A percentile compares a stretch with the other conserved stretches of the same genome.
These are phyloP conservation scores for Esox niger DNA, from an alignment of 2,113 vertebrate genomes.

Conservation along the genomic window DNA sequence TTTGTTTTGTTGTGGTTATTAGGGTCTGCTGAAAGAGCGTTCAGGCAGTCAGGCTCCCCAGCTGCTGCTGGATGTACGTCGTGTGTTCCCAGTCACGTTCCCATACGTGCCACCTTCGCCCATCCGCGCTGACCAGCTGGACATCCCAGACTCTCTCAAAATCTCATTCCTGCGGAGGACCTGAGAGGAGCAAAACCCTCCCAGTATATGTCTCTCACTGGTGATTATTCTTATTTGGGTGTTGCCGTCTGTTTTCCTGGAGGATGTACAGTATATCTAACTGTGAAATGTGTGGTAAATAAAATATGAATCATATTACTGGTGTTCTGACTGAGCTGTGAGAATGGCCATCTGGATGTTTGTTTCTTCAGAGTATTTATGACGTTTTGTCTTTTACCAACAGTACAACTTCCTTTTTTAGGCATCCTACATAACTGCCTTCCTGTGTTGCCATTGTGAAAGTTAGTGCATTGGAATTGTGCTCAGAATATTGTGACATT, in stretches of 20 bases:
- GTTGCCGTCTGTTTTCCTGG: background rate
- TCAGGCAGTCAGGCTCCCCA: slow-evolving; percentile 53
- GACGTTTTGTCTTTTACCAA: too few relatives aligned
- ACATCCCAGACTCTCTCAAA: slow-evolving; percentile 67
- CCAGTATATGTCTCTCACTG: background rate
- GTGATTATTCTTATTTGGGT: background rate
- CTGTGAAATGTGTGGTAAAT: background rate
- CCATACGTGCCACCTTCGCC: slow-evolving; percentile 39
- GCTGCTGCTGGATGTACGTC: slow-evolving; percentile 69
- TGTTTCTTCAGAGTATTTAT: background rate
- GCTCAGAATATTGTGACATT: too few relatives aligned
- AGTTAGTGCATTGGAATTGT: too few relatives aligned
- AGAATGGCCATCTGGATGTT: background rate
- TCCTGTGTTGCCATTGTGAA: background rate
- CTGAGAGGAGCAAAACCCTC: slow-evolving; percentile 28
- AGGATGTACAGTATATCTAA: background rate
- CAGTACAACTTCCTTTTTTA: background rate
- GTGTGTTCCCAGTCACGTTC: slow-evolving; percentile 74
- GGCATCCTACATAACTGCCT: background rate
- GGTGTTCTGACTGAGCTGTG: background rate
- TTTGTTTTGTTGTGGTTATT: background rate
- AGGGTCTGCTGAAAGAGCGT: slow-evolving; percentile 67
- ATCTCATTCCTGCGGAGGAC: slow-evolving; percentile 66
- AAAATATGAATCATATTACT: background rate
- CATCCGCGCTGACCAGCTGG: slow-evolving; percentile 55